Conservation (phyloP, 2,888 invertebrate genomes). For the Eucriotettix oculatus region DNA sequence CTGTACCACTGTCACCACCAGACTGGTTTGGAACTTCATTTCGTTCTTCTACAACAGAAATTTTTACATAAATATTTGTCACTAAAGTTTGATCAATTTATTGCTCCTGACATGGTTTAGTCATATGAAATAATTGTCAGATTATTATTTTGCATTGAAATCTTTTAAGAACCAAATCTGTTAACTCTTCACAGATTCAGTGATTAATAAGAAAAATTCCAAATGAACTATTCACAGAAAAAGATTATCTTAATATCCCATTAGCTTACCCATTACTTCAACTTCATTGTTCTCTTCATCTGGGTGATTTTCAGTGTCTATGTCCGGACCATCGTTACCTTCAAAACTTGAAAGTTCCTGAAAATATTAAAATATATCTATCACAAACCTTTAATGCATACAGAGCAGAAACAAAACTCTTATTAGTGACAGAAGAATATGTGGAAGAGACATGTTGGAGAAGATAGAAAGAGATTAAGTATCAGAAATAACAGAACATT, state of each 20-base stretch:
- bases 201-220: not conserved
- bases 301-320: slow-evolving; percentile 24
- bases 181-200: not conserved
- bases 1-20: slow-evolving; percentile 13
- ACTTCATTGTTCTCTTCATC: slow-evolving; percentile 45
- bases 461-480: too few species aligned
- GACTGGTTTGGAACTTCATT: slow-evolving; percentile 46
- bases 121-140: too few species aligned
- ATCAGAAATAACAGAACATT: too few species aligned
- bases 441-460: too few species aligned
- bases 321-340: slow-evolving; percentile 24
- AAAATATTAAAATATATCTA: not conserved
- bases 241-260: not conserved
- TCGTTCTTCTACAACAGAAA: slow-evolving; percentile 33
- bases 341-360: slow-evolving; percentile 30
- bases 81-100: too few species aligned
- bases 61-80: too few species aligned
- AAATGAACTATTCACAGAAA: not conserved
- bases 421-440: not conserved
- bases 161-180: too few species aligned
- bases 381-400: not conserved
- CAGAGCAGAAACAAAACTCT: not conserved
- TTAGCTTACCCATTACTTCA: slow-evolving; percentile 28
- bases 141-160: too few species aligned
- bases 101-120: too few species aligned